These are phyloP conservation scores for Margaritifera margaritifera DNA, from an alignment of 2,888 invertebrate species.

Conservation along the genomic window DNA sequence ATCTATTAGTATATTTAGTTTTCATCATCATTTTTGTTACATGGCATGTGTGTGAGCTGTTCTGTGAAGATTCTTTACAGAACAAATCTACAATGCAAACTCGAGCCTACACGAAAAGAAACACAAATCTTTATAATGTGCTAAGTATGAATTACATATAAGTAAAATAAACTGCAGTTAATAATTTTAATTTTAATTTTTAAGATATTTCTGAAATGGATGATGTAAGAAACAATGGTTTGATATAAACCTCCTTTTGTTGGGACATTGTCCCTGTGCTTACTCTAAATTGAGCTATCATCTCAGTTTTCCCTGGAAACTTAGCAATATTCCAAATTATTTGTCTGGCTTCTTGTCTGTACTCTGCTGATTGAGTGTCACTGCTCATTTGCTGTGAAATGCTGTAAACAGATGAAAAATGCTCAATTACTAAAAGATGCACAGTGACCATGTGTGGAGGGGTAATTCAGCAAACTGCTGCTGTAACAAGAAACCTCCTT, in stretches of 20 bases:
- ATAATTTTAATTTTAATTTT: too few relatives aligned
- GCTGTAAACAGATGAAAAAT: constrained; percentile 37
- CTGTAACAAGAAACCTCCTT: too few relatives aligned
- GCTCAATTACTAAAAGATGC: background rate
- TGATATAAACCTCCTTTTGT: background rate
- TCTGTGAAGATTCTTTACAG: too few relatives aligned
- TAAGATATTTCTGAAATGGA: constrained; percentile 2
- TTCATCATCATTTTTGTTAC: too few relatives aligned
- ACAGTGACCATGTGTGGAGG: background rate
- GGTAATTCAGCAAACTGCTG: too few relatives aligned
- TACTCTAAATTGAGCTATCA: constrained; percentile 67
- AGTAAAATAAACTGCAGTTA: too few relatives aligned
- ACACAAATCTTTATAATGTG: too few relatives aligned
- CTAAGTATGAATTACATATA: too few relatives aligned
- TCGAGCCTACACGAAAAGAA: too few relatives aligned
- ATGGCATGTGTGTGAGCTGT: too few relatives aligned
- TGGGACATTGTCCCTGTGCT: background rate
- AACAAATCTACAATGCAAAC: too few relatives aligned
- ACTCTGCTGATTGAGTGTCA: constrained; percentile 56
- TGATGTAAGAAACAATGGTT: background rate
- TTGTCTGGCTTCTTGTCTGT: constrained; percentile 43
- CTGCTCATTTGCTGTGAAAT: constrained; percentile 63
- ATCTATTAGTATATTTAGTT: too few relatives aligned
- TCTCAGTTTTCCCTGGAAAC: constrained; percentile 60
- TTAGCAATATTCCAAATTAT: constrained; percentile 64